Percentiles rank a stretch among this genome's conserved stretches.
These are phyloP conservation scores for Neomonachus schauinslandi DNA, from an alignment of 2,113 vertebrate species.

Conservation along the genomic window DNA sequence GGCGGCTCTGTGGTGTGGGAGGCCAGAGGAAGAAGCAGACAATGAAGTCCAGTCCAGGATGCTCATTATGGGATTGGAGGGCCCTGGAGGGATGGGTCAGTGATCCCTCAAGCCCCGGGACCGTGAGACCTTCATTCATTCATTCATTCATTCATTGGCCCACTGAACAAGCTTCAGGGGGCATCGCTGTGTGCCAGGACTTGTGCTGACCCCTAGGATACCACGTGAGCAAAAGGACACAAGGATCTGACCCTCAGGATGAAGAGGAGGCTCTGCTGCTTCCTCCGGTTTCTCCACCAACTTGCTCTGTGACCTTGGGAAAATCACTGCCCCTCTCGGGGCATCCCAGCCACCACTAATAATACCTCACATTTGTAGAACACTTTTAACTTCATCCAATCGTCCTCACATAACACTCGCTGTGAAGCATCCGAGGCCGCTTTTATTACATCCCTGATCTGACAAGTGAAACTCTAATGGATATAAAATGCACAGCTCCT, in stretches of 20 bases:
- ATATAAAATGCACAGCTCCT: slow-evolving; percentile 56
- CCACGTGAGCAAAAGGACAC: fast-evolving
- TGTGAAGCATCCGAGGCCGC: background rate
- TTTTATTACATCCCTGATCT: slow-evolving; percentile 47
- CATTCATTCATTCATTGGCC: background rate
- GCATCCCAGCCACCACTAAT: background rate
- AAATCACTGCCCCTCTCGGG: background rate
- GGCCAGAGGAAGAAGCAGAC: fast-evolving
- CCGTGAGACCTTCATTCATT: fast-evolving
- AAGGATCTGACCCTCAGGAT: background rate
- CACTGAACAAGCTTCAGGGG: fast-evolving
- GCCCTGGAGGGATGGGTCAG: background rate
- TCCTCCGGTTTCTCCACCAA: background rate
- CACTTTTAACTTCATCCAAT: slow-evolving; percentile 62
- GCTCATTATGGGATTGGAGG: fast-evolving
- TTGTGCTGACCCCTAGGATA: fast-evolving
- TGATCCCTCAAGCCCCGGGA: background rate
- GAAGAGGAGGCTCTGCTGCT: background rate
- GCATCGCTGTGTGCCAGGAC: fast-evolving
- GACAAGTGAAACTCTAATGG: slow-evolving; percentile 50
- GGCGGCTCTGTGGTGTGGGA: too few species aligned
- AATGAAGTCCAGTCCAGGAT: background rate
- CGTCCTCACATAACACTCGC: background rate
- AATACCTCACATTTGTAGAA: background rate
- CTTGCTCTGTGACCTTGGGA: slow-evolving; percentile 59